These are phyloP conservation scores for Odontamblyopus lacepedii DNA, from an alignment of 2,797 vertebrate species.

Conservation along the genomic window DNA sequence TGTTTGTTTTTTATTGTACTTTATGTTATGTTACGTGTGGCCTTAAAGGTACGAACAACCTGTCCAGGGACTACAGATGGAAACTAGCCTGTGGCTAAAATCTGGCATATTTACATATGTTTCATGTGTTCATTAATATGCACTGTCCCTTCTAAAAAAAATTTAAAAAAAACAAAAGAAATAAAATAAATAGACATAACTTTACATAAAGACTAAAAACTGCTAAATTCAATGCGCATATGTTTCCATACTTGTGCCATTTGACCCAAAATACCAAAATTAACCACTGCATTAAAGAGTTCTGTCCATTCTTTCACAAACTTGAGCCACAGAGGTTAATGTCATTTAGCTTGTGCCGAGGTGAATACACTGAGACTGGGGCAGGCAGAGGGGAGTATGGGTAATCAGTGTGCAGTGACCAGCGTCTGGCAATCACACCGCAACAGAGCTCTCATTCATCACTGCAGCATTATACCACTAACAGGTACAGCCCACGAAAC, in stretches of 20 bases:
- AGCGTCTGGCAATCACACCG: conserved; percentile 71
- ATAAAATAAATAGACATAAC: background rate
- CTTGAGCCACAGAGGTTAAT: conserved; percentile 11
- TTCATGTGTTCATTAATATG: no score
- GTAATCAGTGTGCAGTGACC: conserved; percentile 63
- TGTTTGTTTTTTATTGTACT: no score
- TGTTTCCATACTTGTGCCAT: background rate
- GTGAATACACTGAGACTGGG: conserved; percentile 49
- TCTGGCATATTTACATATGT: no score
- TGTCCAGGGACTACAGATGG: no score
- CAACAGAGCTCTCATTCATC: conserved; percentile 78
- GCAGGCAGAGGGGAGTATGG: conserved; percentile 51
- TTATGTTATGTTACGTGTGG: no score
- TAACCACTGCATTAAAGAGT: background rate
- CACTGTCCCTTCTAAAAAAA: no score
- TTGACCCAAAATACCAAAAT: background rate
- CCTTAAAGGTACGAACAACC: no score
- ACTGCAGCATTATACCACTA: conserved; percentile 65
- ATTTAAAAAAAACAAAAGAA: no score
- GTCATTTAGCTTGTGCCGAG: conserved; percentile 22
- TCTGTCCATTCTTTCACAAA: background rate
- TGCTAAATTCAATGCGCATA: background rate
- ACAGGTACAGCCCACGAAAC: conserved; percentile 73
- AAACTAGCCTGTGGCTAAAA: no score
- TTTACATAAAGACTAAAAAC: background rate